Percentiles rank a stretch among this genome's conserved stretches.
Conservation (phyloP, 2,888 invertebrate species). For the Euspilapteryx auroguttella region DNA sequence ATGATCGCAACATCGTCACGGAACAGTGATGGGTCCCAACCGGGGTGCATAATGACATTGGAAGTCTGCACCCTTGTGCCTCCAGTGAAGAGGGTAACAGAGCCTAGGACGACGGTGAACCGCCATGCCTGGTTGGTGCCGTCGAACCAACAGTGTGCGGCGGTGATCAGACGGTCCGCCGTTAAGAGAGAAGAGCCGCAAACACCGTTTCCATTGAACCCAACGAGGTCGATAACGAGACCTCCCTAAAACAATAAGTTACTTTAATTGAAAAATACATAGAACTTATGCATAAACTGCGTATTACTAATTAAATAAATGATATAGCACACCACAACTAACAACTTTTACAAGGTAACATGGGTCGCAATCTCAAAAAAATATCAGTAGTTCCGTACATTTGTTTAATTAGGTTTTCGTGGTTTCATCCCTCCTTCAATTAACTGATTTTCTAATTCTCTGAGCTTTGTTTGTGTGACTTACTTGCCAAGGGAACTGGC, state of each 20-base stretch:
- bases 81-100: slow-evolving; percentile 19
- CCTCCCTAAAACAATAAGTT: slow-evolving; percentile 21
- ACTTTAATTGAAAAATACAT: too few relatives aligned
- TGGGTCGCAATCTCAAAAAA: too few relatives aligned
- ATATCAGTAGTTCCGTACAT: too few relatives aligned
- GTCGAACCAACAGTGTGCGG: slow-evolving; percentile 28
- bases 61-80: slow-evolving; percentile 18
- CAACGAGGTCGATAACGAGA: slow-evolving; percentile 11
- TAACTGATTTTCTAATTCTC: too few relatives aligned
- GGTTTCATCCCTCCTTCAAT: too few relatives aligned
- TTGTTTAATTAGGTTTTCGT: too few relatives aligned
- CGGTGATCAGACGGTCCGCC: slow-evolving; percentile 15
- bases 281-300: too few relatives aligned
- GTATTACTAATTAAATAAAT: too few relatives aligned
- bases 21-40: slow-evolving; percentile 16
- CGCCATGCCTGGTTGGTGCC: slow-evolving; percentile 19
- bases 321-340: too few relatives aligned
- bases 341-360: too few relatives aligned
- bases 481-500: slow-evolving; percentile 19
- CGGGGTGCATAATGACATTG: slow-evolving; percentile 16
- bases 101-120: slow-evolving; percentile 25
- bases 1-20: slow-evolving; percentile 26
- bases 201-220: slow-evolving; percentile 11
- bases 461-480: too few relatives aligned
- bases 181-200: slow-evolving; percentile 28